Evolutionary conservation across 2,888 invertebrate genomes (phyloP).

Genomic region (Rhagium mordax): DNA sequence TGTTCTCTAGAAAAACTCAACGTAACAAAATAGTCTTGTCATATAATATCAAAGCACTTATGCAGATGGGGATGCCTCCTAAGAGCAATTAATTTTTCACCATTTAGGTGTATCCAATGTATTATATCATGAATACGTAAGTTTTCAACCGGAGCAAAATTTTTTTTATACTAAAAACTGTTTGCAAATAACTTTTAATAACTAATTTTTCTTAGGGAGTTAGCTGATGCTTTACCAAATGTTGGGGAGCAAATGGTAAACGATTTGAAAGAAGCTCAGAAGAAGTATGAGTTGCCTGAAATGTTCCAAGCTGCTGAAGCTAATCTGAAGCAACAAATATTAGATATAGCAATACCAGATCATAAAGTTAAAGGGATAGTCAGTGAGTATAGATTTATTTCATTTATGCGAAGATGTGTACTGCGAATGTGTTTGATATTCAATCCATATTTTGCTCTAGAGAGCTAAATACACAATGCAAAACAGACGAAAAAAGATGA

Average conservation of each 20-base stretch:
- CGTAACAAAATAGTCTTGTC: too few relatives aligned
- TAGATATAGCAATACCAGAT: conserved; percentile 77
- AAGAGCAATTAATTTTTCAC: too few relatives aligned
- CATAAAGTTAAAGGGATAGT: conserved; percentile 85
- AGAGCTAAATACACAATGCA: too few relatives aligned
- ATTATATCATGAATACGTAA: too few relatives aligned
- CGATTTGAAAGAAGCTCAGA: conserved; percentile 79
- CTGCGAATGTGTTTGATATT: neutral
- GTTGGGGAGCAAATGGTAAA: conserved; percentile 82
- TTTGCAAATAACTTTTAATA: too few relatives aligned
- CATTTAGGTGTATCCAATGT: too few relatives aligned
- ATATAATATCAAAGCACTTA: too few relatives aligned
- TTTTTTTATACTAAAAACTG: too few relatives aligned
- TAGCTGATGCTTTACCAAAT: conserved; percentile 76
- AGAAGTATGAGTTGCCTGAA: conserved; percentile 74
- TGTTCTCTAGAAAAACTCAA: too few relatives aligned
- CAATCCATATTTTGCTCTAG: neutral
- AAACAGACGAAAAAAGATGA: too few relatives aligned
- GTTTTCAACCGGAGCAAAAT: too few relatives aligned
- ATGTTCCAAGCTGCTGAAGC: conserved; percentile 75
- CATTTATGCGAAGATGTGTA: neutral
- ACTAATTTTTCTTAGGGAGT: conserved; percentile 70
- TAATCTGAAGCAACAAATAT: conserved; percentile 78
- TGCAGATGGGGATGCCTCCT: too few relatives aligned
- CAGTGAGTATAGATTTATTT: conserved; percentile 74